Evolutionary conservation across 2,888 invertebrate genomes (phyloP), one percentile per base, ranked within the genome.

Genomic region (Eudasyphora cyanicolor): DNA sequence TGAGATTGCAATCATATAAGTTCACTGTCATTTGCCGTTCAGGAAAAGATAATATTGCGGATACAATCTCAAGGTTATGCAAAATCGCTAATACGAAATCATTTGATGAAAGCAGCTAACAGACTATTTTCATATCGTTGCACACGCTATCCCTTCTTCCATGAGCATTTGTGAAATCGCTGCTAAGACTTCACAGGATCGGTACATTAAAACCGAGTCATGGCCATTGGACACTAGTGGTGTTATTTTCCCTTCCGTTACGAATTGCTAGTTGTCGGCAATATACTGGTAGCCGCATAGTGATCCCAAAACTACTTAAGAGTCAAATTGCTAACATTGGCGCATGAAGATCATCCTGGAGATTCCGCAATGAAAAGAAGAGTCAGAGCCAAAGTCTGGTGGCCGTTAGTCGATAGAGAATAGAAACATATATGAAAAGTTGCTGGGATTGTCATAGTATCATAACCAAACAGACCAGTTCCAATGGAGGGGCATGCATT

Each of bases 1-100:
- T 76, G 51, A 64, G 75, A 12, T 45, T 76, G 12, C 76, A 76
- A 29, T 29, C 60, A 12, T 79, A 64, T 19, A 76, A 49, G 14
- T 67, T 76, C 29, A 49, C 49, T 32, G 51, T 76, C n/a, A n/a
- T n/a, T n/a, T n/a, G n/a, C n/a, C n/a, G n/a, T n/a, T n/a, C n/a
- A n/a, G n/a, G n/a, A n/a, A 77, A 74, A 32, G 76, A 83, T 17
- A 83, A 83, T 42, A 83, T 82, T 21, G 77, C 80, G 7, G 77
- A 80, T 45, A 75, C 79, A 45, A 49, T 84, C 51, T 84, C 82
- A 19, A 82, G 76, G 27, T 62, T 80, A 5, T 85, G 82, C 10
- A 79, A 74, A 67, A 67, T 80, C 69, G 51, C 38, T 24, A 10
- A 57, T 7, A 17, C 42, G 14, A 49, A 77, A 10, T 51, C 70